Conservation (phyloP, 2,888 invertebrate species). For the Cephus spinipes region DNA sequence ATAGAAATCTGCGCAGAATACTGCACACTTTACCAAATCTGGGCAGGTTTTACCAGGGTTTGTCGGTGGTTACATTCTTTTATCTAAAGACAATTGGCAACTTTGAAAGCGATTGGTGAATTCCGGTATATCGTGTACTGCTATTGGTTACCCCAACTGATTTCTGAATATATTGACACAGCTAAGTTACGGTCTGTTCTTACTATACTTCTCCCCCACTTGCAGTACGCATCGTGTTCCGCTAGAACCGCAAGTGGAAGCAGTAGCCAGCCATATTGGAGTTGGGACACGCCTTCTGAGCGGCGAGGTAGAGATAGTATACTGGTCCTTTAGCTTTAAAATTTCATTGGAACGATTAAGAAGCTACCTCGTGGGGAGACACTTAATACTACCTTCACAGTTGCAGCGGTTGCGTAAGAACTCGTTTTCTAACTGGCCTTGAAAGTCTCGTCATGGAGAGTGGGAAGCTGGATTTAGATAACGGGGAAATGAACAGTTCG, state of each 20-base stretch:
- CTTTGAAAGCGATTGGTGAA: neutral
- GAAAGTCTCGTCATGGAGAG: constrained; percentile 47
- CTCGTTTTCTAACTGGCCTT: constrained; percentile 6
- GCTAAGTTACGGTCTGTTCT: no score
- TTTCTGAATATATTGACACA: neutral
- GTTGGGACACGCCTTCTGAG: neutral
- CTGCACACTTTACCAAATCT: neutral
- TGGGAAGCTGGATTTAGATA: constrained; percentile 54
- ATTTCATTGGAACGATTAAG: neutral
- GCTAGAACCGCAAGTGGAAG: neutral
- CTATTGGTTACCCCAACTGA: neutral
- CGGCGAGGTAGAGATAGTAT: neutral
- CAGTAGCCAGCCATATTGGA: neutral
- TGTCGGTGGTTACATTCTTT: neutral
- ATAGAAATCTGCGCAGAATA: neutral
- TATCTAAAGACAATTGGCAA: neutral
- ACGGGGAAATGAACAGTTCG: constrained; percentile 44
- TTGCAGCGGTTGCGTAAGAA: neutral
- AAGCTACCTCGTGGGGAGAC: neutral
- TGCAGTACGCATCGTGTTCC: neutral
- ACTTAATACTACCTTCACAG: neutral
- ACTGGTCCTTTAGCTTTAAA: neutral
- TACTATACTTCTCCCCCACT: neutral
- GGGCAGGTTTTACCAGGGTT: neutral
- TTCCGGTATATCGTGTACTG: neutral